Base-by-base conservation (phyloP, 2,113 vertebrate genomes). In the Daubentonia madagascariensis region DNA sequence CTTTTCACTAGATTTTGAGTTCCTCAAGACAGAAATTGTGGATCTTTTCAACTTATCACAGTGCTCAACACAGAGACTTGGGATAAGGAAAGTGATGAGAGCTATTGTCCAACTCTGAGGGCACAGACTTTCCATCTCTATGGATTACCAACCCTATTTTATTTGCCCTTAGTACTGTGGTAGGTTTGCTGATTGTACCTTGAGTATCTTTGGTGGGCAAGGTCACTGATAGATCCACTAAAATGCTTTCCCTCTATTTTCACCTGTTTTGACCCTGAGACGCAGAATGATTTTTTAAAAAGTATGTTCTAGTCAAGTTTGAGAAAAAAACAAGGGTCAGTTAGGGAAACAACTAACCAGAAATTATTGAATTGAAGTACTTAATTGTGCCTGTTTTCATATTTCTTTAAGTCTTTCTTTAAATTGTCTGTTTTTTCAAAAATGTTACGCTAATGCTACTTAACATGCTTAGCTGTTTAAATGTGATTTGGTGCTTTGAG, bases 331-430 rank as follows among this genome's bases (percentile, higher is more conserved):
- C 8, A 93, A 85, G 25, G 18, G 14, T 52, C 54, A 91, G 25
- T 68, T 3, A 91, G 32, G 6, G 22, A 94, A 95, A 94, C 48
- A 91, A 78, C n/a, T 61, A 95, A 76, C 23, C 43, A 40, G 91
- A 94, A 45, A 70, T 65, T 94, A 79, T 0, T 37, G 79, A 95
- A 93, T 54, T 52, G 50, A 83, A 76, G 25, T 89, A 45, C 50
- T 91, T 95, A 91, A 81, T 57, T n/a, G 32, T 93, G n/a, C 16
- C 18, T 32, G 32, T 70, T 86, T 96, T 70, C 89, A 7, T 35
- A 20, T 79, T 95, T 94, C 54, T 85, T 92, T 86, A 93, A 95
- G 54, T 45, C 88, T 94, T 96, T 92, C 67, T 88, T 68, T 81
- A 96, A 81, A 83, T 67, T 43, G 22, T 50, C n/a, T 52, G 48